Percentiles rank a stretch among this genome's conserved stretches.
Evolutionary conservation across 2,888 invertebrate genomes (phyloP).

Genomic region (Megalurothrips usitatus): DNA sequence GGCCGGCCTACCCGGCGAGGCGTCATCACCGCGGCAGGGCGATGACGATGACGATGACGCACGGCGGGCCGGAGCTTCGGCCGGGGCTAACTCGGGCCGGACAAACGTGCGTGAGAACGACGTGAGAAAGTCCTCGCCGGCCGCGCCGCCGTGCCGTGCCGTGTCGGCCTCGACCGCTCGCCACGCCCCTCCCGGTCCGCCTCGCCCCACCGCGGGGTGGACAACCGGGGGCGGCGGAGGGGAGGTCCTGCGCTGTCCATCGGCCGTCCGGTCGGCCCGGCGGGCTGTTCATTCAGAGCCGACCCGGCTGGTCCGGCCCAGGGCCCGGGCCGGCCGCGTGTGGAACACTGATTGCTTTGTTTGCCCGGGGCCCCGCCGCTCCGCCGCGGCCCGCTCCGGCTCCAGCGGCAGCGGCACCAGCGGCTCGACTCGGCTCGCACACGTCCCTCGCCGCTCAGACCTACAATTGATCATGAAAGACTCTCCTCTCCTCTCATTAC

Average conservation of each 20-base stretch:
- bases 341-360: constrained; percentile 24
- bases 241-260: neutral
- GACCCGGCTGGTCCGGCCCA: neutral
- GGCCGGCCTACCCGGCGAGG: too few relatives aligned
- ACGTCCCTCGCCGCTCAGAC: neutral
- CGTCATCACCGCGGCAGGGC: too few relatives aligned
- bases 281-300: neutral
- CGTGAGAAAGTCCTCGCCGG: neutral
- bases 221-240: too few relatives aligned
- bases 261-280: neutral
- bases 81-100: neutral
- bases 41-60: too few relatives aligned
- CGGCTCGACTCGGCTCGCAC: neutral
- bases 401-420: neutral
- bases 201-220: too few relatives aligned
- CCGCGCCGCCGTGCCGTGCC: neutral
- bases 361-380: constrained; percentile 4
- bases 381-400: neutral
- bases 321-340: neutral
- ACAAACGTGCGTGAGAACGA: constrained; percentile 19
- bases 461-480: constrained; percentile 23
- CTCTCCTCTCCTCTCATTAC: constrained; percentile 5
- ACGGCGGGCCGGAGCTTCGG: too few relatives aligned
- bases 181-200: too few relatives aligned
- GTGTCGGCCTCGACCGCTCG: neutral